Percentiles rank a stretch among this genome's conserved stretches.
These are phyloP conservation scores for Cygnus buccinator DNA, from an alignment of 2,113 vertebrate species.

Conservation along the genomic window DNA sequence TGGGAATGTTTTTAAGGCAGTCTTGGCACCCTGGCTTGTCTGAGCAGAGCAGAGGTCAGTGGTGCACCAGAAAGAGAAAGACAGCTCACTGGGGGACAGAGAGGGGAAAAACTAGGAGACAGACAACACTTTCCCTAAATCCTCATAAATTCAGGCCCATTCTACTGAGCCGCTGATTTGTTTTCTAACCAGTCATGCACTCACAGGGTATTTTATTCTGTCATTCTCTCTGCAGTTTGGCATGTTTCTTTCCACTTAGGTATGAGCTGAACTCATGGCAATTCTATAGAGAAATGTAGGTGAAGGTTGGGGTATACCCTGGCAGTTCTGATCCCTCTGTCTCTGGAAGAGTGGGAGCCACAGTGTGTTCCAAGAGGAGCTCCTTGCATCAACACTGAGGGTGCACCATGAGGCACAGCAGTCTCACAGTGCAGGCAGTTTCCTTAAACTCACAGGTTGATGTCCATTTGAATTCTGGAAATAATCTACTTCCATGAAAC, in stretches of 20 bases:
- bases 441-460: background rate
- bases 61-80: background rate
- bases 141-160: background rate
- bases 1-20: background rate
- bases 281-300: background rate
- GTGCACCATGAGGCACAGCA: background rate
- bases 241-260: background rate
- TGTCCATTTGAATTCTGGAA: background rate
- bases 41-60: background rate
- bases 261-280: background rate
- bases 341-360: background rate
- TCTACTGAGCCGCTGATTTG: background rate
- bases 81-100: background rate
- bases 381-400: rapidly evolving
- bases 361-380: background rate
- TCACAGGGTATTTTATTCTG: background rate
- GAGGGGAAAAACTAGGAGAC: background rate
- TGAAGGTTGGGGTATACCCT: background rate
- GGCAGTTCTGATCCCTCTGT: background rate
- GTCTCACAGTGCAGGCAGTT: background rate
- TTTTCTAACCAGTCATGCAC: background rate
- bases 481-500: background rate
- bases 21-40: background rate
- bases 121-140: background rate
- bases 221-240: background rate